phyloP scores from a whole-genome alignment of 2,797 vertebrate species.

The Buphagus erythrorhynchus region DNA sequence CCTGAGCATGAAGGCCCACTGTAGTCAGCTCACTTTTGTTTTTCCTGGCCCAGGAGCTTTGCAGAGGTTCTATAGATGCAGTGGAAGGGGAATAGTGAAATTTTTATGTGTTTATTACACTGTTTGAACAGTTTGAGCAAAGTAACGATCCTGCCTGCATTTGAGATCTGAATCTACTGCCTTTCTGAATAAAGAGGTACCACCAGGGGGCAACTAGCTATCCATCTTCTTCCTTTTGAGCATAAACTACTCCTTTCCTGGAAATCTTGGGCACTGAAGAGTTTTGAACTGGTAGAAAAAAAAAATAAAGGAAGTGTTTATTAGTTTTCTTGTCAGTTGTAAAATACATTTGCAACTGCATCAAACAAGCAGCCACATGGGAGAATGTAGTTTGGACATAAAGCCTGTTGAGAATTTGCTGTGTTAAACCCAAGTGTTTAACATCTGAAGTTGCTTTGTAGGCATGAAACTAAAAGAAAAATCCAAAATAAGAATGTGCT shows the following conservation, averaged over 20 bases:
- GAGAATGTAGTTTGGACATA: background rate
- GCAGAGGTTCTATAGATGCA: background rate
- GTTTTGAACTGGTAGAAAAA: background rate
- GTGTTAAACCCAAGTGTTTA: background rate
- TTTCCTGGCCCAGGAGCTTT: background rate
- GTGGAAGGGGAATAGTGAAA: background rate
- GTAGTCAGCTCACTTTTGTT: background rate
- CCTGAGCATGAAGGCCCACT: background rate
- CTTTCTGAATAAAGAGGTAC: background rate
- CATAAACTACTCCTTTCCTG: background rate
- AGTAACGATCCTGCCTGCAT: background rate
- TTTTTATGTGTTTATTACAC: background rate
- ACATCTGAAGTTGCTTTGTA: background rate
- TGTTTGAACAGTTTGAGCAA: background rate
- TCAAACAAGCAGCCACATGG: background rate
- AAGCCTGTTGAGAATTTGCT: background rate
- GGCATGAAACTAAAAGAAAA: background rate
- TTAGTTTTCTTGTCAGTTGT: background rate
- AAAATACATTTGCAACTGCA: background rate
- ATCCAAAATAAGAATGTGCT: background rate
- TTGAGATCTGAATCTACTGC: background rate
- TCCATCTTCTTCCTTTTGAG: background rate
- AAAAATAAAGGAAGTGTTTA: background rate
- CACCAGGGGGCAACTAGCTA: background rate
- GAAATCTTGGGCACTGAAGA: background rate